Percentiles rank a stretch among this genome's conserved stretches.
These are phyloP conservation scores for Natator depressus DNA, from an alignment of 2,113 vertebrate species.

Conservation along the genomic window DNA sequence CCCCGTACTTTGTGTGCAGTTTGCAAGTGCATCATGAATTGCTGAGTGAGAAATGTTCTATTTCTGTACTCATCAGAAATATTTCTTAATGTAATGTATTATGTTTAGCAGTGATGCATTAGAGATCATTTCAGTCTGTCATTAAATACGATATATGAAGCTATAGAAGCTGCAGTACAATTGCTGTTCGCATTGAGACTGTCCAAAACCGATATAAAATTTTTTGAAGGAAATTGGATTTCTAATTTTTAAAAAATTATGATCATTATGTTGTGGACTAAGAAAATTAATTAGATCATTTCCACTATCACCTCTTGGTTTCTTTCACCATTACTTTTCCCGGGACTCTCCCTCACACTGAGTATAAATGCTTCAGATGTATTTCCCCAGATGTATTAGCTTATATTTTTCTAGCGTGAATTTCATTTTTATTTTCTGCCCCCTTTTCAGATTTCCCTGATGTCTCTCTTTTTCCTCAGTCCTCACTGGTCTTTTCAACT, in stretches of 20 bases:
- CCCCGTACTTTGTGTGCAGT: neutral
- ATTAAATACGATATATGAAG: neutral
- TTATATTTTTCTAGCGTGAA: neutral
- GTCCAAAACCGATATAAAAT: neutral
- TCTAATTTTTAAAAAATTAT: neutral
- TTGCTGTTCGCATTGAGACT: neutral
- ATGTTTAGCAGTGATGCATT: neutral
- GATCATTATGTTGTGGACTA: neutral
- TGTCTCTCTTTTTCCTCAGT: neutral
- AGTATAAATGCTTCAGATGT: neutral
- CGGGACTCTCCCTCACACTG: neutral
- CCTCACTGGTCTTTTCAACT: neutral
- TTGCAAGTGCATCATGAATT: neutral
- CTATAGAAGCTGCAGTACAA: neutral
- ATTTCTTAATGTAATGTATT: neutral
- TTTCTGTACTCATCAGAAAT: neutral
- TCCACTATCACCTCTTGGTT: neutral
- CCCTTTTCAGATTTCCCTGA: neutral
- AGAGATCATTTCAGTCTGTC: neutral
- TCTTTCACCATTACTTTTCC: neutral
- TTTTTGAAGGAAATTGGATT: neutral
- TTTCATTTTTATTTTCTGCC: neutral
- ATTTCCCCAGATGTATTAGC: neutral
- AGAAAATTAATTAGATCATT: neutral
- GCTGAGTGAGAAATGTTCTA: neutral